phyloP scores from a whole-genome alignment of 2,113 vertebrate genomes.

The Oreocharis arfaki region DNA sequence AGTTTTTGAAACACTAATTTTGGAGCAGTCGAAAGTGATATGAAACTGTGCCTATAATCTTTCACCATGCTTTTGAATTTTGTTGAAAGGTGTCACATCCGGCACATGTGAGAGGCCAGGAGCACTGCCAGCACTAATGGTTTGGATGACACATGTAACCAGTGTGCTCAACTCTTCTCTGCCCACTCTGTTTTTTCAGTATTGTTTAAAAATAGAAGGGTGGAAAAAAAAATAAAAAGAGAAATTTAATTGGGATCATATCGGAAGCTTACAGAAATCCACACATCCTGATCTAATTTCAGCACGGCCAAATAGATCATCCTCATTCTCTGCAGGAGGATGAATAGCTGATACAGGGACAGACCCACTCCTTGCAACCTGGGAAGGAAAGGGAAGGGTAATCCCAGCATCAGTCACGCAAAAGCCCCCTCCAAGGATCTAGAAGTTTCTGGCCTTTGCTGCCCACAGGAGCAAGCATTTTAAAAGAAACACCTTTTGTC shows the following conservation, averaged over 20 bases:
- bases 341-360: background rate
- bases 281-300: background rate
- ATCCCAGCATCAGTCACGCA: accelerated
- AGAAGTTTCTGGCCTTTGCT: background rate
- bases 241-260: background rate
- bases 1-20: background rate
- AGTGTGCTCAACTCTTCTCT: background rate
- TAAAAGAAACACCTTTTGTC: background rate
- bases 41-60: background rate
- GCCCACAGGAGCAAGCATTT: background rate
- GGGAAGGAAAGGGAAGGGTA: background rate
- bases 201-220: background rate
- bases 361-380: background rate
- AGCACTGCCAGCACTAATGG: background rate
- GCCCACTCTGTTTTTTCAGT: background rate
- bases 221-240: background rate
- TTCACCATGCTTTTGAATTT: background rate
- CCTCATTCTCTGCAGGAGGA: background rate
- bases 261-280: background rate
- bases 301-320: background rate
- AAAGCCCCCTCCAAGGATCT: background rate
- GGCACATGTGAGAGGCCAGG: background rate
- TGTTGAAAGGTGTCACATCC: background rate
- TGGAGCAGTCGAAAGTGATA: background rate
- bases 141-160: background rate